Base-by-base conservation (phyloP, 2,797 vertebrate species). In the Sebastes elongatus region DNA sequence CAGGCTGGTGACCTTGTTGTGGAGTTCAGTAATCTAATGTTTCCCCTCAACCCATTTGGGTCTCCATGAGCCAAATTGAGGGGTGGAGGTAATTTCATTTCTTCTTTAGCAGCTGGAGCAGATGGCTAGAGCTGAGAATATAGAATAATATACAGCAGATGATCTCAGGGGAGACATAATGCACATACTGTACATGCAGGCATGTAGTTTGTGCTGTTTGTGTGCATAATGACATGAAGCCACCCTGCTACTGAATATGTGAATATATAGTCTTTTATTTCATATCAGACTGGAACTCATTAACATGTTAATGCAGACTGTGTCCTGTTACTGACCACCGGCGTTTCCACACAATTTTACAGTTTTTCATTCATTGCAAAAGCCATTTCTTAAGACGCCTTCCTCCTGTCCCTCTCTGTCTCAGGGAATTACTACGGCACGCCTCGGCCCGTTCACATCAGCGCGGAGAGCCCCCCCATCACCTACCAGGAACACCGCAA, bases 381-480 rank as follows among this genome's bases (percentile, higher is more conserved):
- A 1, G 65, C 9, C 18, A 8, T 63, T 61, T 10, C 22, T 70
- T 13, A 69, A 33, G 10, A 2, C 2, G 3, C 77, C 18, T 83
- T n/a, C 33, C 13, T 72, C 52, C 32, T 60, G 59, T 55, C 61
- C 52, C 65, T 56, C 28, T 83, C 14, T 49, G 2, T 63, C 67
- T 65, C 78, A 96, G 96, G 95, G 23, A 96, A 96, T 86, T 96
- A 96, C 87, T 96, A 96, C 73, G 96, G 96, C 56, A 96, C 95
- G 2, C 96, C 96, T 28, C 94, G 95, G 35, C 95, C 96, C 0
- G 92, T 96, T 23, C 96, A 96, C 93, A 94, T 96, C 63, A 91
- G 94, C 14, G 73, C 93, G 2, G 96, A 96, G 35, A 96, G 94
- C 83, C 95, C 95, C n/a, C 95, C 96, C 84, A 95, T 96, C 84